Evolutionary conservation across 92 coral and sea anemone species (phyloP).

Genomic region (Diadumene lineata): DNA sequence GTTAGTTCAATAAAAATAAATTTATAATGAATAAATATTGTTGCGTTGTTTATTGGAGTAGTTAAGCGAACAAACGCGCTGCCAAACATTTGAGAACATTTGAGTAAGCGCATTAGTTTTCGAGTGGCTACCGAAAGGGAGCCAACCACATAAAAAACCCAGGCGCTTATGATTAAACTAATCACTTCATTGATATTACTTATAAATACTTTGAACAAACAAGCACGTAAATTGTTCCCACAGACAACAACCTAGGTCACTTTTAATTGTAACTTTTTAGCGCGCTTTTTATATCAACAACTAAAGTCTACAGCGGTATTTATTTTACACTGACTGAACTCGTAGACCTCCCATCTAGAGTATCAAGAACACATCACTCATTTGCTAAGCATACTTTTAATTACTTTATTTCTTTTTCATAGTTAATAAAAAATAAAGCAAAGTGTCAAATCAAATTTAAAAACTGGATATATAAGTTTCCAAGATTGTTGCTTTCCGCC

Average conservation of each 20-base stretch:
- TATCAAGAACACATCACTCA: conserved; percentile 10
- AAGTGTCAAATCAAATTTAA: too few relatives aligned
- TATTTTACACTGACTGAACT: conserved; percentile 2
- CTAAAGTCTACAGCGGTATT: background rate
- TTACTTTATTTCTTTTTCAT: background rate
- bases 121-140: conserved; percentile 55
- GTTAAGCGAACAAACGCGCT: conserved; percentile 24
- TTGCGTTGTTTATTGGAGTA: conserved; percentile 16
- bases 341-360: conserved; percentile 43
- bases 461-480: background rate
- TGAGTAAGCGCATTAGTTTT: conserved; percentile 70
- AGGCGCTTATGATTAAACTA: conserved; percentile 78
- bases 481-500: background rate
- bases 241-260: conserved; percentile 22
- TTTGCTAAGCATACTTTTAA: background rate
- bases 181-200: conserved; percentile 77
- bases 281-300: conserved; percentile 6
- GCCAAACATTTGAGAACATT: conserved; percentile 46
- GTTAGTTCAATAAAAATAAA: conserved; percentile 91
- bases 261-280: conserved; percentile 15
- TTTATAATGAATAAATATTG: conserved; percentile 83
- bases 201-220: conserved; percentile 78
- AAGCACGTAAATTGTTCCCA: conserved; percentile 46
- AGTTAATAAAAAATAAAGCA: background rate
- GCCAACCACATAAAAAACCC: conserved; percentile 70